Conservation (phyloP, 2,797 vertebrate genomes). For the Xyrichtys novacula region DNA sequence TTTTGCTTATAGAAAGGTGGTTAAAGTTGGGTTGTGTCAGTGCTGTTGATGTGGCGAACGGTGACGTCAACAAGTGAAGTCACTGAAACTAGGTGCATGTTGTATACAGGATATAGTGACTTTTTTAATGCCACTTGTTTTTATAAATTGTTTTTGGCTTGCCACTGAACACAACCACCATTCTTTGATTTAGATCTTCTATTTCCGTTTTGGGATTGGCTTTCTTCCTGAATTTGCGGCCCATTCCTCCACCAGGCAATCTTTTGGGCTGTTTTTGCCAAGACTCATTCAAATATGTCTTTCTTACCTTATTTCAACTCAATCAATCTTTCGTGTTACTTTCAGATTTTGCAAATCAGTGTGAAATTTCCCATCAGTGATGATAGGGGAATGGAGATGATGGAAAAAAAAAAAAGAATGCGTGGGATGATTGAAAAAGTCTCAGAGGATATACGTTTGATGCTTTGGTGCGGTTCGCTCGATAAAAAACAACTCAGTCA, state of each 20-base stretch:
- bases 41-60: too few species aligned
- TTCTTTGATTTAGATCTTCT: background rate
- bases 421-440: conserved; percentile 19
- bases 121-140: too few species aligned
- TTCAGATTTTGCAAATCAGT: background rate
- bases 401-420: conserved; percentile 14
- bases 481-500: conserved; percentile 10
- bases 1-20: too few species aligned
- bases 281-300: background rate
- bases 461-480: conserved; percentile 28
- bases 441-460: conserved; percentile 14
- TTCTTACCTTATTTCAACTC: background rate
- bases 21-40: too few species aligned
- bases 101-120: too few species aligned
- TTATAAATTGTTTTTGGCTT: too few species aligned
- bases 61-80: too few species aligned
- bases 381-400: conserved; percentile 8
- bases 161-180: too few species aligned
- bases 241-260: background rate
- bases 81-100: too few species aligned
- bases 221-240: background rate
- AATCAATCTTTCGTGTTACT: background rate
- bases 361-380: background rate
- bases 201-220: background rate
- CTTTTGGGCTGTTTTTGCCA: background rate